Evolutionary conservation across 2,113 vertebrate genomes (phyloP).

Genomic region (Psilopogon haemacephalus): DNA sequence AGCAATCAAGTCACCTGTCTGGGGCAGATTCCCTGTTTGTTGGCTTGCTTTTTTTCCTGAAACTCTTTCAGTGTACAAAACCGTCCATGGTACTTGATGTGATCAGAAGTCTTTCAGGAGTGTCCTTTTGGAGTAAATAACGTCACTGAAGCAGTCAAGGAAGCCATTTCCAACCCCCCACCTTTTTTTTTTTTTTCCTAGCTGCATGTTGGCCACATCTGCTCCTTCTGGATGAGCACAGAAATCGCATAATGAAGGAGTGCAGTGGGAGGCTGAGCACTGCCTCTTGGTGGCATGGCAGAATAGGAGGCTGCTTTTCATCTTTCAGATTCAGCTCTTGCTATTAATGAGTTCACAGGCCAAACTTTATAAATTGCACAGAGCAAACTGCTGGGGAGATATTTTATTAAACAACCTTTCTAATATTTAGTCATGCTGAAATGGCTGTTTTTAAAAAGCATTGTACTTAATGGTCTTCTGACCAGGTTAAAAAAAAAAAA

Average conservation of each 20-base stretch:
- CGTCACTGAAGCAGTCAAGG: not conserved
- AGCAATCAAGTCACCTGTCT: not conserved
- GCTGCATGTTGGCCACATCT: not conserved
- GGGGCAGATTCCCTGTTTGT: not conserved
- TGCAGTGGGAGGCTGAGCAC: not conserved
- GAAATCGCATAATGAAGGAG: not conserved
- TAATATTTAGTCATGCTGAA: conserved; percentile 21
- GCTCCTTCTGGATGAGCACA: not conserved
- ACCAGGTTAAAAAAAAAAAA: not conserved
- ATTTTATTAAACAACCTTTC: not conserved
- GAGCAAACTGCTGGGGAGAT: not conserved
- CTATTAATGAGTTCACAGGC: not conserved
- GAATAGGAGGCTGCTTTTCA: not conserved
- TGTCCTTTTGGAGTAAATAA: not conserved
- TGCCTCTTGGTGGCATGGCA: not conserved
- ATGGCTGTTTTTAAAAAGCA: conserved; percentile 3
- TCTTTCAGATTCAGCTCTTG: not conserved
- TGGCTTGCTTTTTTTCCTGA: not conserved
- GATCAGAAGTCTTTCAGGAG: not conserved
- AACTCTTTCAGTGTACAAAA: not conserved
- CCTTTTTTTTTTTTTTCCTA: not conserved
- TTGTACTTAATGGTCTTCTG: not conserved
- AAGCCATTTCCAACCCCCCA: not conserved
- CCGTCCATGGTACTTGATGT: not conserved
- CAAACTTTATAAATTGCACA: not conserved